phyloP scores from a whole-genome alignment of 2,113 vertebrate species.

The Rhipidura dahli region DNA sequence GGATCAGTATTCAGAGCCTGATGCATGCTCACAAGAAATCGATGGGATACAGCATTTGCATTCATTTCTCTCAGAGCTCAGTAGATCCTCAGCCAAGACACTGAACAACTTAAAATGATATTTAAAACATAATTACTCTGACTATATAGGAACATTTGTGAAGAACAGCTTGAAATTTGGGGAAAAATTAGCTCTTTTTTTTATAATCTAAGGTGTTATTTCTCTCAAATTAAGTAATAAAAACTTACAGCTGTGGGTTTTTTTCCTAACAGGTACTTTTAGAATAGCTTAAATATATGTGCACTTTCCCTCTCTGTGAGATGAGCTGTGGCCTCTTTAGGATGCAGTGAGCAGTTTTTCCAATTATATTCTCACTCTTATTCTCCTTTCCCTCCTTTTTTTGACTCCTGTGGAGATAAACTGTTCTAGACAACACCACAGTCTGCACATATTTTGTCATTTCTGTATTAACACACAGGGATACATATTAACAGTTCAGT shows the following conservation, averaged over 20 bases:
- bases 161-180: not conserved
- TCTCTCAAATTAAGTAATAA: not conserved
- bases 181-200: not conserved
- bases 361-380: not conserved
- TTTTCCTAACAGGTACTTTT: not conserved
- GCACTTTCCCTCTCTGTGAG: not conserved
- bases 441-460: not conserved
- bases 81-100: not conserved
- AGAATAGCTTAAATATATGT: not conserved
- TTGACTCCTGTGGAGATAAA: not conserved
- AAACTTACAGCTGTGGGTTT: not conserved
- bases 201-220: not conserved
- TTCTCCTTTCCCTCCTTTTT: not conserved
- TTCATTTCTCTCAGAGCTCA: not conserved
- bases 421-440: not conserved
- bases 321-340: not conserved
- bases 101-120: not conserved
- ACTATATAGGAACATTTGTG: not conserved
- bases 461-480: not conserved
- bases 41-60: not conserved
- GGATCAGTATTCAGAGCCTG: slow-evolving; percentile 10
- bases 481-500: not conserved
- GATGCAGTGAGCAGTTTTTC: not conserved
- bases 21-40: not conserved
- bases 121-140: not conserved